Percentiles rank a stretch among this genome's conserved stretches.
These are phyloP conservation scores for Metridium senile DNA, from an alignment of 92 coral and sea anemone species.

Conservation along the genomic window DNA sequence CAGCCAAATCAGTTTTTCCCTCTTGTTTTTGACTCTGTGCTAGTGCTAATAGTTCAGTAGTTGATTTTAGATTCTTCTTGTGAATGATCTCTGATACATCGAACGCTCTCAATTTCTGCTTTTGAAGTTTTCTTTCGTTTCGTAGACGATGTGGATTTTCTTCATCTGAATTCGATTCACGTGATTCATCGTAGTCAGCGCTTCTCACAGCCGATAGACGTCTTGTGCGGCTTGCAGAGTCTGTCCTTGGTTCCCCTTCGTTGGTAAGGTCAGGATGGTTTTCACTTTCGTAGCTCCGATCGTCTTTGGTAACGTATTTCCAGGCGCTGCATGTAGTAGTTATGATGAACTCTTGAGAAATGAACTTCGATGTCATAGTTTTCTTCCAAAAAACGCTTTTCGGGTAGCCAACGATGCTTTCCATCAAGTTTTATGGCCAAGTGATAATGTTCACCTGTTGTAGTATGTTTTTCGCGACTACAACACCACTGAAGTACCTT, in stretches of 20 bases:
- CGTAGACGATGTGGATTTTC: too few relatives aligned
- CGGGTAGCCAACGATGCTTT: constrained; percentile 12
- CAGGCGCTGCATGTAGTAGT: background rate
- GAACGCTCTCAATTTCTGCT: background rate
- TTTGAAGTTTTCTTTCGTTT: too few relatives aligned
- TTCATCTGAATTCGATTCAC: background rate
- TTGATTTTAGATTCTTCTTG: too few relatives aligned
- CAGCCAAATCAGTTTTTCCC: constrained; percentile 17
- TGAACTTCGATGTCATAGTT: background rate
- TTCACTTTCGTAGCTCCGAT: background rate
- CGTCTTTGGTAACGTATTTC: constrained; percentile 5
- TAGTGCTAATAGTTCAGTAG: background rate
- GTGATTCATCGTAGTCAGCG: background rate
- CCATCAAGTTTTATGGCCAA: constrained; percentile 29
- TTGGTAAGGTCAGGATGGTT: constrained; percentile 4
- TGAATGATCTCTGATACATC: background rate
- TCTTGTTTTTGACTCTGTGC: constrained; percentile 9
- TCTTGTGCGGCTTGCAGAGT: background rate
- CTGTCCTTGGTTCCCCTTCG: background rate
- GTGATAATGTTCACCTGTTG: constrained; percentile 27
- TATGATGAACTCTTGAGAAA: background rate
- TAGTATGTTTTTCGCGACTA: constrained; percentile 13
- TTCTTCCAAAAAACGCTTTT: constrained; percentile 4
- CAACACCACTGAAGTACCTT: constrained; percentile 18
- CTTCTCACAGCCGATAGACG: background rate